A percentile compares a stretch with the other conserved stretches of the same genome.
Conservation (phyloP, 2,113 vertebrate genomes). For the Lophochroa leadbeateri region DNA sequence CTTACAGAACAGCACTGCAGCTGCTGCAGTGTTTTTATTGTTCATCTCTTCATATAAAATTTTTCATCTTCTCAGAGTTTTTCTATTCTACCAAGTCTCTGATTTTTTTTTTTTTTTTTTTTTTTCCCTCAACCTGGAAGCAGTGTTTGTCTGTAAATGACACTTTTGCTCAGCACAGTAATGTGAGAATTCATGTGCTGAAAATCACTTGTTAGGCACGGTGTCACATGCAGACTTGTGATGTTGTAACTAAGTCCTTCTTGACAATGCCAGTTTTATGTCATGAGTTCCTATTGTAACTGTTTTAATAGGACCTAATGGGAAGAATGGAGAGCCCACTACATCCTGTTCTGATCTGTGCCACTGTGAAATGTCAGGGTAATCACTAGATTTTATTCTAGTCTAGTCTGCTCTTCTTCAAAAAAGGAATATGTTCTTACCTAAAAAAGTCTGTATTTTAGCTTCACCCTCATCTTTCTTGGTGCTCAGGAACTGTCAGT, state of each 20-base stretch:
- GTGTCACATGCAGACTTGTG: neutral
- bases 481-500: neutral
- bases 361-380: neutral
- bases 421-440: neutral
- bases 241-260: neutral
- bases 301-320: neutral
- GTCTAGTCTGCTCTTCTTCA: neutral
- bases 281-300: neutral
- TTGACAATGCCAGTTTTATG: neutral
- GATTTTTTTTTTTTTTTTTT: neutral
- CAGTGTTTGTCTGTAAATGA: neutral
- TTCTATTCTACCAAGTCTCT: conserved; percentile 7
- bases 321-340: neutral
- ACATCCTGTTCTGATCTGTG: neutral
- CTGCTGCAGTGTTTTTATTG: neutral
- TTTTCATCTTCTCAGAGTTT: neutral
- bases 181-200: neutral
- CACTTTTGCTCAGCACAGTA: conserved; percentile 12
- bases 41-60: neutral
- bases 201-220: neutral
- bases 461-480: neutral
- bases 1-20: neutral
- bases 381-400: neutral
- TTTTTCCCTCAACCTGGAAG: neutral
- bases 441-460: neutral